A percentile compares a stretch with the other conserved stretches of the same genome.
These are phyloP conservation scores for Eutrigla gurnardus DNA, from an alignment of 2,797 vertebrate species.

Conservation along the genomic window DNA sequence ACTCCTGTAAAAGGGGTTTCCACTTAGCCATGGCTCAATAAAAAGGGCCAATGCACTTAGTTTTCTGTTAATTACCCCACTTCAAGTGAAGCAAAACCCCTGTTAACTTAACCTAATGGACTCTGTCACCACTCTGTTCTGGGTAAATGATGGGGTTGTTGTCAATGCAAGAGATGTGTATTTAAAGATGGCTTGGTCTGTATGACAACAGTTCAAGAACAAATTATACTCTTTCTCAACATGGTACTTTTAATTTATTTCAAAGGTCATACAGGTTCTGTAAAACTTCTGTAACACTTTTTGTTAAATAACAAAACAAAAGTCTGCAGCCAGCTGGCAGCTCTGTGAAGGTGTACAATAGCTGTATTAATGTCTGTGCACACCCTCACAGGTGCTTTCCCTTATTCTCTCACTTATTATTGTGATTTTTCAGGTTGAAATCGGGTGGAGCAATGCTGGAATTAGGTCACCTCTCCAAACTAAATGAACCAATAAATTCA, in stretches of 20 bases:
- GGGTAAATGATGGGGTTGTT: slow-evolving; percentile 51
- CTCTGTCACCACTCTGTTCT: slow-evolving; percentile 58
- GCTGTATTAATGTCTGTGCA: too few relatives aligned
- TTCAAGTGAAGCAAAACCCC: slow-evolving; percentile 68
- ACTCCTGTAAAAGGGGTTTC: slow-evolving; percentile 75
- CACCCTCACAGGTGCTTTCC: background rate
- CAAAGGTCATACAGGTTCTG: background rate
- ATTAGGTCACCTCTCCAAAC: background rate
- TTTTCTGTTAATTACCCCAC: slow-evolving; percentile 72
- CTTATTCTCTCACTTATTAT: background rate
- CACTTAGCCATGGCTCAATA: slow-evolving; percentile 71
- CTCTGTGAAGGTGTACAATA: too few relatives aligned
- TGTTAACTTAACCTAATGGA: slow-evolving; percentile 72
- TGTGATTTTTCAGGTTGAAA: background rate
- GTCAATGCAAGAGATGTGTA: slow-evolving; percentile 24
- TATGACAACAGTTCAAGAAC: slow-evolving; percentile 8
- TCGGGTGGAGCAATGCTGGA: background rate
- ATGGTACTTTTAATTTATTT: background rate
- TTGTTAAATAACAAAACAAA: background rate
- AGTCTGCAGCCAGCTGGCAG: background rate
- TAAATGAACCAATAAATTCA: slow-evolving; percentile 1
- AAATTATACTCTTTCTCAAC: background rate
- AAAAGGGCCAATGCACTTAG: slow-evolving; percentile 72
- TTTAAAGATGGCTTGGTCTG: slow-evolving; percentile 28
- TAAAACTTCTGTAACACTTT: background rate